Evolutionary conservation across 2,113 vertebrate genomes (phyloP).

Genomic region (Anolis sagrei): DNA sequence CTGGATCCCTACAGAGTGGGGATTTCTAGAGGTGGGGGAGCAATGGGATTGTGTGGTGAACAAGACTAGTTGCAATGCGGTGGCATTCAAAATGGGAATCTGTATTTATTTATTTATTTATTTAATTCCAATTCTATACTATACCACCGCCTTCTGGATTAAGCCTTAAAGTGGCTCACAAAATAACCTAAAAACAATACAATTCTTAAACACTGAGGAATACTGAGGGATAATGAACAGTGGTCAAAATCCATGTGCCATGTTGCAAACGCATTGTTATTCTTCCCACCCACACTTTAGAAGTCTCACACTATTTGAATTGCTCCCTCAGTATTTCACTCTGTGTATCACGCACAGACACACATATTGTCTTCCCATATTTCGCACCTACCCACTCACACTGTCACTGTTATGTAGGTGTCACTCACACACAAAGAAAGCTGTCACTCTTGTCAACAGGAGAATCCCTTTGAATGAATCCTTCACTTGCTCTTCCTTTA

Average conservation of each 20-base stretch:
- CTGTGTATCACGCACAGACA: background rate
- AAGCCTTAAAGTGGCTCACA: no score
- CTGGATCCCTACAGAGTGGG: no score
- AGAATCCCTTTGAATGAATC: background rate
- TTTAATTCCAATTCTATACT: no score
- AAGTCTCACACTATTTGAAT: background rate
- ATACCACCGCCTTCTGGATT: no score
- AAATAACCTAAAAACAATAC: no score
- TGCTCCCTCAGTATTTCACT: background rate
- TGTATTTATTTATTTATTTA: no score
- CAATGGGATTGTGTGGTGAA: no score
- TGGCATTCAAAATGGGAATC: background rate
- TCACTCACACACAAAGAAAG: constrained; percentile 10
- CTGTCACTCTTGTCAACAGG: constrained; percentile 2
- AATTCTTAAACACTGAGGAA: background rate
- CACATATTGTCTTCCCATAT: background rate
- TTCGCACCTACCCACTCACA: background rate
- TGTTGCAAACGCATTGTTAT: background rate
- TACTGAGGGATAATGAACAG: background rate
- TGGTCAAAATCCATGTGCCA: constrained; percentile 4
- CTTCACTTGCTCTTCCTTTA: background rate
- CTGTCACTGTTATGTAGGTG: background rate
- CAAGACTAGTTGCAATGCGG: background rate
- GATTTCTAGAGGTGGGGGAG: no score
- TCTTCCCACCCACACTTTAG: background rate